Base-by-base conservation (phyloP, 2,797 vertebrate species). In the Catharus ustulatus region DNA sequence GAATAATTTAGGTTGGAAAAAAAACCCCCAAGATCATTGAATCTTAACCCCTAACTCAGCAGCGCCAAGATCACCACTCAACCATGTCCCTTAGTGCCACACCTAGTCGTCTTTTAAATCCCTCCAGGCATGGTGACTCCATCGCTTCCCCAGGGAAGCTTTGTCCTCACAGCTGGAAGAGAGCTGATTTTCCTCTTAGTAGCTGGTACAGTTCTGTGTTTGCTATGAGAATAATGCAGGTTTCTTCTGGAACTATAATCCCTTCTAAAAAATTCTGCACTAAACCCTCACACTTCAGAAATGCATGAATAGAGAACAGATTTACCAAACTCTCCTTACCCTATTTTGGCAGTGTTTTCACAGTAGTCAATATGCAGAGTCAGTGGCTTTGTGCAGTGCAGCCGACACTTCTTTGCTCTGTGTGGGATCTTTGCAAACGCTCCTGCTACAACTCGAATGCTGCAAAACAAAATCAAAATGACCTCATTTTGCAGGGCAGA, bases 361-460 rank as follows among this genome's bases (percentile, higher is more conserved):
- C 29, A 91, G 7, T 98, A 75, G 94, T 98, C 94, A 16, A 99
- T 94, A 36, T 49, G 94, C 38, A 99, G 90, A 0, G 98, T 99
- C 88, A 98, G 94, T 15, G 99, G 99, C 69, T 97, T 97, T 78
- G 98, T 97, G 84, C 98, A 95, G 29, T 98, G 97, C 46, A 99
- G 96, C 49, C 97, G 97, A 89, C 99, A 99, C 82, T 96, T 98
- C 87, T 96, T 98, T 22, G 98, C 98, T 97, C 98, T 98, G 24
- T 98, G 98, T 1, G 99, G 98, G 63, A 99, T 97, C 88, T 97
- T 95, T 84, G 99, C 97, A 95, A 99, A 99, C 11, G 94, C 80
- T 55, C 98, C 96, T 66, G 97, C 36, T 6, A 97, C 97, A 57
- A 98, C 92, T 59, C 98, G 97, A 62, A 99, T 96, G 87, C 99